Conservation (phyloP, 2,797 vertebrate genomes). For the Rachycentron canadum region DNA sequence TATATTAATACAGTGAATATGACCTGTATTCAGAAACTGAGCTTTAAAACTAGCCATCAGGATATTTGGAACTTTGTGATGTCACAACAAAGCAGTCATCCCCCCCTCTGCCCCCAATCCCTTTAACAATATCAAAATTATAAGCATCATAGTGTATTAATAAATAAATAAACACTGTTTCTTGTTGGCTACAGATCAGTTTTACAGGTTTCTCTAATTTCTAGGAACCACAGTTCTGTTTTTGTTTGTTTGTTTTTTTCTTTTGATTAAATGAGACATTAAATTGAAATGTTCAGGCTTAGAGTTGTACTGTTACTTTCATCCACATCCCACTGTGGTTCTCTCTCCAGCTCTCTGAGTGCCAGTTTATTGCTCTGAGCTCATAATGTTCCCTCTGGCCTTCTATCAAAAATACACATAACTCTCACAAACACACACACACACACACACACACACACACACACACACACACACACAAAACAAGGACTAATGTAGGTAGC, state of each 20-base stretch:
- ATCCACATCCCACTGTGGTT: neutral
- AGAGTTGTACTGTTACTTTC: neutral
- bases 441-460: conserved; percentile 36
- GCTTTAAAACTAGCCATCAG: no score
- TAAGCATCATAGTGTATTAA: no score
- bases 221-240: no score
- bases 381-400: conserved; percentile 37
- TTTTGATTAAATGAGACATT: neutral
- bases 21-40: no score
- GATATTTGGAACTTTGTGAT: no score
- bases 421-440: conserved; percentile 37
- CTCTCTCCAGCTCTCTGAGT: neutral
- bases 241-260: neutral
- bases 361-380: conserved; percentile 32
- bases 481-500: conserved; percentile 12
- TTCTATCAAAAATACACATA: conserved; percentile 30
- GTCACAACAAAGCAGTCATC: no score
- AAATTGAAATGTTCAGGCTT: neutral
- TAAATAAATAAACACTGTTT: no score
- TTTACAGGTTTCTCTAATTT: no score
- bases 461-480: conserved; percentile 31
- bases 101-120: no score
- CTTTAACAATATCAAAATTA: no score
- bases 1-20: no score
- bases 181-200: no score